Percentiles rank a stretch among this genome's conserved stretches.
phyloP scores from a whole-genome alignment of 2,797 vertebrate genomes.

The Chanos chanos region DNA sequence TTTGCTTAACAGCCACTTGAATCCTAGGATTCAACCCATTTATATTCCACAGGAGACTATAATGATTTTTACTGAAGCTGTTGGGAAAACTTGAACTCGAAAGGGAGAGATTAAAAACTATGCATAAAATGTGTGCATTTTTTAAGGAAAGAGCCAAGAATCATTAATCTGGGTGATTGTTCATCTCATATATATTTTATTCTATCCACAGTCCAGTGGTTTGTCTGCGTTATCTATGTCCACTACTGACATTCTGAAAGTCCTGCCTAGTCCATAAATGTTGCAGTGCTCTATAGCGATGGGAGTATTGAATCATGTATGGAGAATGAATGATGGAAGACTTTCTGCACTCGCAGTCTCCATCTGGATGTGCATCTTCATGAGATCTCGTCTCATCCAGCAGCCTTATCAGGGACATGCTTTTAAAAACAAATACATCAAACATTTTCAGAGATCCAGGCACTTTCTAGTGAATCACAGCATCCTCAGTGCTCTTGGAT shows the following conservation, averaged over 20 bases:
- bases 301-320: conserved; percentile 71
- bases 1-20: conserved; percentile 63
- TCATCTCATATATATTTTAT: too few species aligned
- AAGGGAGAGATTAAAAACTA: background rate
- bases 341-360: background rate
- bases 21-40: conserved; percentile 65
- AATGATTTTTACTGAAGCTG: conserved; percentile 61
- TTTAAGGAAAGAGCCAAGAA: conserved; percentile 49
- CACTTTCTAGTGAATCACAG: too few species aligned
- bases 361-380: too few species aligned
- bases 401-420: too few species aligned
- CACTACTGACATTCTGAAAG: conserved; percentile 53
- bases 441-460: too few species aligned
- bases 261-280: conserved; percentile 54
- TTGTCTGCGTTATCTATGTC: conserved; percentile 65
- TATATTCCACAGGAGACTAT: conserved; percentile 61
- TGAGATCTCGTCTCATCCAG: too few species aligned
- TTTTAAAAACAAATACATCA: too few species aligned
- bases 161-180: conserved; percentile 42
- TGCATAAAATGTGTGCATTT: conserved; percentile 52
- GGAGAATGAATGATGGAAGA: conserved; percentile 43
- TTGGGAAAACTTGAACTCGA: conserved; percentile 39
- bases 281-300: conserved; percentile 60
- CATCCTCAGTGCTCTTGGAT: too few species aligned
- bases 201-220: too few species aligned